phyloP scores from a whole-genome alignment of 1,140 invertebrate species.

The Pogonomyrmex californicus region DNA sequence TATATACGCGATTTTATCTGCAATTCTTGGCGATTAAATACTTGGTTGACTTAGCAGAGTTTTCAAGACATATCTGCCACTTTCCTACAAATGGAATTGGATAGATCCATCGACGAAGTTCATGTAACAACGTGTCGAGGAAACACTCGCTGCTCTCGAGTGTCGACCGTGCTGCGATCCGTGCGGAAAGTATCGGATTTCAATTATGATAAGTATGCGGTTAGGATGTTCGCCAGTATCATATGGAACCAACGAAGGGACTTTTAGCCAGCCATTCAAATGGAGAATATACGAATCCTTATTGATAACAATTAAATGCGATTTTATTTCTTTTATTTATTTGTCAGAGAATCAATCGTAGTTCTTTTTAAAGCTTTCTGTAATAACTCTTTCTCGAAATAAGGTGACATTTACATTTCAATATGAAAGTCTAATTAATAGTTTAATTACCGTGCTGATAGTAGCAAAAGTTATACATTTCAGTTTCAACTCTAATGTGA shows the following conservation, averaged over 20 bases:
- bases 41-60: conserved; percentile 37
- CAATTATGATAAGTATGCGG: conserved; percentile 63
- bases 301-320: conserved; percentile 30
- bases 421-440: neutral
- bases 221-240: conserved; percentile 54
- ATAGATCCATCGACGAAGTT: conserved; percentile 56
- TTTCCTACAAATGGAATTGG: conserved; percentile 48
- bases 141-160: conserved; percentile 57
- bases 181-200: conserved; percentile 64
- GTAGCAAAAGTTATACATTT: conserved; percentile 1
- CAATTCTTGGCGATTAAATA: conserved; percentile 36
- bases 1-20: conserved; percentile 16
- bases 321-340: conserved; percentile 7
- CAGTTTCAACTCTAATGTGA: neutral
- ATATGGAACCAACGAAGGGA: conserved; percentile 12
- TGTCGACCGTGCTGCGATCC: conserved; percentile 57
- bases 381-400: neutral
- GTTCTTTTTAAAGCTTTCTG: neutral
- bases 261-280: conserved; percentile 15
- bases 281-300: conserved; percentile 2
- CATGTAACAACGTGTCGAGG: conserved; percentile 60
- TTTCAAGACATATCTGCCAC: conserved; percentile 47
- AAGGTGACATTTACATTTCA: neutral
- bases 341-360: neutral
- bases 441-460: neutral